Evolutionary conservation across 2,113 vertebrate species (phyloP), one percentile per base, ranked within the genome.

Genomic region (Ovibos moschatus): DNA sequence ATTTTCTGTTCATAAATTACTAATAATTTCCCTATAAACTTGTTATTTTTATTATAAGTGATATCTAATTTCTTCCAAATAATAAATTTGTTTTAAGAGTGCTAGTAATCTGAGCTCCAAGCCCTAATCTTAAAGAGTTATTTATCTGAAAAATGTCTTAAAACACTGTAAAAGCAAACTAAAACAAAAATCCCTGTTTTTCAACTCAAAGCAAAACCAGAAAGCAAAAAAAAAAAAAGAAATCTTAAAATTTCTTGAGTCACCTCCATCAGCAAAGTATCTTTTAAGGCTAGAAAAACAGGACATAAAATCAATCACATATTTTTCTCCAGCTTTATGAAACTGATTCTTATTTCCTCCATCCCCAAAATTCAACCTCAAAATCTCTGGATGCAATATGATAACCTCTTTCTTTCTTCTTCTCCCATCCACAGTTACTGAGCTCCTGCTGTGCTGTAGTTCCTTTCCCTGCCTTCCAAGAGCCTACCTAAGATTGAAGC

Each of bases 11-110:
- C 78, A 87, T 92, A 95, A 87, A 83, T 95, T 51, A 74, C 64
- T 78, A 78, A 55, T 87, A 92, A 78, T 83, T 92, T 33, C 23
- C 58, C 51, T 79, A 55, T 96, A 60, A 97, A 57, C 43, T 92
- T 89, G 11, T 86, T 88, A 78, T 58, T 88, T 60, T 84, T 92
- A 7, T 67, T 86, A 74, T 50, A 81, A 88, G 51, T 95, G 23
- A 19, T 76, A 92, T 96, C 91, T 82, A 51, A 93, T 95, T 91
- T 93, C 50, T 91, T 74, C 57, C 62, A 94, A 96, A 74, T 74
- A 81, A 71, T 81, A 91, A 96, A 84, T 85, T 95, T 90, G 2
- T 47, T 91, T 90, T 53, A 84, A 81, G 71, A 95, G 19, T 67
- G 81, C 90, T 83, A 78, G n/a, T 94, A 91, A 87, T 62, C 16